A percentile compares a stretch with the other conserved stretches of the same genome.
Conservation (phyloP, 2,888 invertebrate species). For the Pheosia tremula region DNA sequence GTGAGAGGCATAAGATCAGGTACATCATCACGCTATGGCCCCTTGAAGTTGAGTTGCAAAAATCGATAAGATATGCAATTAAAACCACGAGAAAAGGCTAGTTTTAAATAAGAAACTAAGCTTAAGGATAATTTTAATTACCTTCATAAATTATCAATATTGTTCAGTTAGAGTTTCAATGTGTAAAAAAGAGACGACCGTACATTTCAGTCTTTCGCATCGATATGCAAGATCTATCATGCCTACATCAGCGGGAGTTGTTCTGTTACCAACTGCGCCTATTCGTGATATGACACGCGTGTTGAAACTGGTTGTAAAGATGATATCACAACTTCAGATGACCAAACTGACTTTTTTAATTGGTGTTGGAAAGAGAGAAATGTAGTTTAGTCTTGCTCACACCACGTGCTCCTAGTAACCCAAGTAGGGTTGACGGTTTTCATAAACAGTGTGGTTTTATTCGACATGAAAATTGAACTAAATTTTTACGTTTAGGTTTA, state of each 20-base stretch:
- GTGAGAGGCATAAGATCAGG: too few species aligned
- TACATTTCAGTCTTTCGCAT: too few species aligned
- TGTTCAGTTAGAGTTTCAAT: too few species aligned
- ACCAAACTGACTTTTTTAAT: conserved; percentile 4
- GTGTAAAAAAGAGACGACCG: too few species aligned
- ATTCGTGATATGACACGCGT: conserved; percentile 3
- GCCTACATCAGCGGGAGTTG: not conserved
- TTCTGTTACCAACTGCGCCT: conserved; percentile 4
- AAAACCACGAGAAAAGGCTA: too few species aligned
- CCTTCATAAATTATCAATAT: too few species aligned
- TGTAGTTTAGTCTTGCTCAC: not conserved
- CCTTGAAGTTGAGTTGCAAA: too few species aligned
- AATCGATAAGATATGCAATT: too few species aligned
- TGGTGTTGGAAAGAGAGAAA: not conserved
- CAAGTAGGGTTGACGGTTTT: conserved; percentile 1
- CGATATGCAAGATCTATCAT: not conserved
- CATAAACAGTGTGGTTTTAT: not conserved
- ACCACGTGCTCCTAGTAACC: conserved; percentile 4
- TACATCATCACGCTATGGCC: too few species aligned
- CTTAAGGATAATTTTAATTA: too few species aligned
- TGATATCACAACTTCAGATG: conserved; percentile 4
- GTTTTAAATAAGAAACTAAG: too few species aligned
- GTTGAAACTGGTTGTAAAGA: conserved; percentile 7
- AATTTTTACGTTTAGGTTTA: not conserved
- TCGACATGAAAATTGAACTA: not conserved